These are phyloP conservation scores for Mamestra brassicae DNA, from an alignment of 2,888 invertebrate genomes.

Conservation along the genomic window DNA sequence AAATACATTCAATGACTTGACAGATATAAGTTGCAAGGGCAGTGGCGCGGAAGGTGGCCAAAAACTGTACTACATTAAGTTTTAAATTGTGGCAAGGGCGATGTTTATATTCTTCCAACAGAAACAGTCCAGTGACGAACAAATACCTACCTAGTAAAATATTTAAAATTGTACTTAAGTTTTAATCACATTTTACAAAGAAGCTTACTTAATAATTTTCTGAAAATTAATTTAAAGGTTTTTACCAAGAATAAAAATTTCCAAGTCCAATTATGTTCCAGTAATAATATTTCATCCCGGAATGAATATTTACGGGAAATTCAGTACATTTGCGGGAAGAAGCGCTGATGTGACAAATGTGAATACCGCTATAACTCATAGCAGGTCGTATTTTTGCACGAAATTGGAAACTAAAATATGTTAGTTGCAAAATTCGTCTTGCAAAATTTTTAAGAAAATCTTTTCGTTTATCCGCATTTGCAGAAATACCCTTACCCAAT, in stretches of 20 bases:
- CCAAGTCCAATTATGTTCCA: slow-evolving; percentile 10
- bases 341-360: slow-evolving; percentile 59
- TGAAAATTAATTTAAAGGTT: background rate
- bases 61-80: too few species aligned
- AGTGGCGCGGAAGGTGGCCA: too few species aligned
- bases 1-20: too few species aligned
- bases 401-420: slow-evolving; percentile 55
- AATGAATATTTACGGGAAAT: slow-evolving; percentile 61
- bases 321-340: slow-evolving; percentile 55
- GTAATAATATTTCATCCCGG: slow-evolving; percentile 50
- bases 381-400: slow-evolving; percentile 45
- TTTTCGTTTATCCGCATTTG: background rate
- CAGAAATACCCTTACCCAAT: background rate
- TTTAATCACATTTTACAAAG: background rate
- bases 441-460: slow-evolving; percentile 9
- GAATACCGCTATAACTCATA: slow-evolving; percentile 50
- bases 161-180: background rate
- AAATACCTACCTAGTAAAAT: background rate
- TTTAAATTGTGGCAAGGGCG: too few species aligned
- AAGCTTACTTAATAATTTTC: background rate
- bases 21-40: too few species aligned
- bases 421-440: slow-evolving; percentile 15
- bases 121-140: background rate
- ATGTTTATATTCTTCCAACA: too few species aligned
- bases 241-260: background rate